Percentiles rank a stretch among this genome's conserved stretches.
Conservation (phyloP, 2,888 invertebrate species). For the Himalopsyche kuldschensis region DNA sequence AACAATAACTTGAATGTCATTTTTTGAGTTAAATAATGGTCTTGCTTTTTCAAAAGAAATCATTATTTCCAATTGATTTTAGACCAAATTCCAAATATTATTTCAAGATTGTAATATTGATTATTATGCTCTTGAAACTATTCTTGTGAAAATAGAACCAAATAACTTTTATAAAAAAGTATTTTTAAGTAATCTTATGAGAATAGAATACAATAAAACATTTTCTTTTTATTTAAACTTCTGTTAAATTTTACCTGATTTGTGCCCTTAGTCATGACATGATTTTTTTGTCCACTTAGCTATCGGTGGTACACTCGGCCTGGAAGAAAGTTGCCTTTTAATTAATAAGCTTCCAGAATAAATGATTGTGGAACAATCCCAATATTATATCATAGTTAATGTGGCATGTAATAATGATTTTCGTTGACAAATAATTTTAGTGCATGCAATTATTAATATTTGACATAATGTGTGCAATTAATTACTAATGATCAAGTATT, state of each 20-base stretch:
- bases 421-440: neutral
- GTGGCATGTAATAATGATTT: neutral
- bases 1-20: neutral
- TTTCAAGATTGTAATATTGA: neutral
- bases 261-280: neutral
- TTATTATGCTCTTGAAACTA: neutral
- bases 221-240: neutral
- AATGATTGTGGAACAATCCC: neutral
- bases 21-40: neutral
- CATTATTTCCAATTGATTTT: neutral
- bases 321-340: neutral
- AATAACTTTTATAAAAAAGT: slow-evolving; percentile 1
- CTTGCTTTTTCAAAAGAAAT: neutral
- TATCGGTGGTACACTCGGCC: neutral
- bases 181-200: neutral
- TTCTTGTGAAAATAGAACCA: neutral
- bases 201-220: neutral
- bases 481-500: neutral
- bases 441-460: neutral
- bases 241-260: neutral
- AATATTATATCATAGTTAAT: neutral
- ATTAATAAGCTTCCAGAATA: neutral
- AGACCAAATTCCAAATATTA: neutral
- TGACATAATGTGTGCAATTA: neutral
- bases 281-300: neutral